Conservation (phyloP, 2,797 vertebrate genomes). For the Gorsachius magnificus region DNA sequence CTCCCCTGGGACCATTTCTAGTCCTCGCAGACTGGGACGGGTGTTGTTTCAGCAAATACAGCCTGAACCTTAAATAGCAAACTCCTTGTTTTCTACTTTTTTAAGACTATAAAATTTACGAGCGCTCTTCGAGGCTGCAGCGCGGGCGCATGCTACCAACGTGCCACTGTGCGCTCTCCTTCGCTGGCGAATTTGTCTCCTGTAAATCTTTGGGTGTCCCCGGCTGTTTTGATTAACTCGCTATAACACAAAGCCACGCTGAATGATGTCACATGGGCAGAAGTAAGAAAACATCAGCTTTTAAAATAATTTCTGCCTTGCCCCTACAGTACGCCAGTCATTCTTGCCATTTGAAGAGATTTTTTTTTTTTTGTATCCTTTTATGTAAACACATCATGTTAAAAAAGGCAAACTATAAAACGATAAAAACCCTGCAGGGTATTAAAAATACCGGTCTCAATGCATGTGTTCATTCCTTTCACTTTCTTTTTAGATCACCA, state of each 20-base stretch:
- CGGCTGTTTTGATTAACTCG: neutral
- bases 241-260: neutral
- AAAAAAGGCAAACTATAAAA: conserved; percentile 43
- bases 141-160: neutral
- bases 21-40: neutral
- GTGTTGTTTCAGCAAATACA: neutral
- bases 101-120: neutral
- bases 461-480: conserved; percentile 50
- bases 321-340: neutral
- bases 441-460: neutral
- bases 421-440: conserved; percentile 39
- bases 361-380: neutral
- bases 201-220: neutral
- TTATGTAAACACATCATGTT: conserved; percentile 40
- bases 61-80: neutral
- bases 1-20: neutral
- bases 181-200: neutral
- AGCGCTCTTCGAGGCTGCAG: neutral
- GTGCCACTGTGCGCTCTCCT: neutral
- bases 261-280: neutral
- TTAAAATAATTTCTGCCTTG: conserved; percentile 19
- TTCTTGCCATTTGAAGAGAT: neutral
- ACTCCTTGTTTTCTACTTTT: neutral
- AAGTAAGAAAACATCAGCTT: conserved; percentile 3
- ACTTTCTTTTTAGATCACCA: conserved; percentile 58